A percentile compares a stretch with the other conserved stretches of the same genome.
Conservation (phyloP, 2,113 vertebrate species). For the Paralichthys olivaceus region DNA sequence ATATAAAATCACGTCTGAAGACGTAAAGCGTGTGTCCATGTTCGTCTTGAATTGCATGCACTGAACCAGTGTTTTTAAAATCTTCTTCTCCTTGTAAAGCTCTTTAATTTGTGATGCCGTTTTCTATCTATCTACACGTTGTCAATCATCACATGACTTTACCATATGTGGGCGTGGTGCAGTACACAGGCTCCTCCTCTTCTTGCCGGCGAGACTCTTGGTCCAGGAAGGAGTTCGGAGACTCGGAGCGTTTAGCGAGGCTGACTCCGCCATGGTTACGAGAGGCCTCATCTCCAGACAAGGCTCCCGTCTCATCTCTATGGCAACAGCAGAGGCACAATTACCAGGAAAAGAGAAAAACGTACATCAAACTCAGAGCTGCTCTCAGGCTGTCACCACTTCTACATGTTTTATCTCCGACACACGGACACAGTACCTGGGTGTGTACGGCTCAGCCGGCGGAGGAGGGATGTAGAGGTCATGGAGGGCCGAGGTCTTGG, state of each 20-base stretch:
- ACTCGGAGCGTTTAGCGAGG: constrained; percentile 93
- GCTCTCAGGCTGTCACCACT: neutral
- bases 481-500: constrained; percentile 95
- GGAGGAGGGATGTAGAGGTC: constrained; percentile 98
- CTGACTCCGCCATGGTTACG: constrained; percentile 89
- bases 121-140: neutral
- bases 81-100: too few species aligned
- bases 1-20: too few species aligned
- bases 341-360: constrained; percentile 6
- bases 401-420: neutral
- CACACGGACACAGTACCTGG: constrained; percentile 83
- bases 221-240: constrained; percentile 98
- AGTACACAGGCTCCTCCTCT: constrained; percentile 96
- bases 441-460: constrained; percentile 93
- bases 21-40: too few species aligned
- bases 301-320: constrained; percentile 93
- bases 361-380: constrained; percentile 16
- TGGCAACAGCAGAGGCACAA: constrained; percentile 52
- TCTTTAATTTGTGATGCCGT: too few species aligned
- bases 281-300: constrained; percentile 89
- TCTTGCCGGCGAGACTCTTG: constrained; percentile 93
- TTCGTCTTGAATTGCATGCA: too few species aligned
- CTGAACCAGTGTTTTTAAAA: too few species aligned
- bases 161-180: constrained; percentile 97
- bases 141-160: constrained; percentile 13